Conservation (phyloP, 2,113 vertebrate genomes). For the Trochalopteron elliotii region DNA sequence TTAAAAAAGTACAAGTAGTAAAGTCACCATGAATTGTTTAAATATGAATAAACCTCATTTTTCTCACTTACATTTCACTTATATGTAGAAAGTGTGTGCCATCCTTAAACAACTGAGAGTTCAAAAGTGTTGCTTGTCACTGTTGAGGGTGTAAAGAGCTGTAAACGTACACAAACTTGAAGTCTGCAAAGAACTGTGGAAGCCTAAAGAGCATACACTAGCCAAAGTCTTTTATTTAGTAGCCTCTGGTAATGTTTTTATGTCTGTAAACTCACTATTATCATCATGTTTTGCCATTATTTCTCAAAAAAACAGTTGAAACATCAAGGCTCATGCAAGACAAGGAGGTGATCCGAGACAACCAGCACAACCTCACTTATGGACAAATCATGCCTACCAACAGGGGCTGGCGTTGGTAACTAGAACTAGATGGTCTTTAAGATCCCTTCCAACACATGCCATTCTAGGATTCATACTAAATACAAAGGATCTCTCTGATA, state of each 20-base stretch:
- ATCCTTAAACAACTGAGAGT: not conserved
- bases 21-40: not conserved
- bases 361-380: not conserved
- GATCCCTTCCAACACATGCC: not conserved
- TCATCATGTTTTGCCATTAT: not conserved
- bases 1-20: not conserved
- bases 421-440: not conserved
- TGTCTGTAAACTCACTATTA: not conserved
- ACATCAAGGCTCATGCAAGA: not conserved
- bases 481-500: not conserved
- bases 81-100: not conserved
- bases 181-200: not conserved
- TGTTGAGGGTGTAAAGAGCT: not conserved
- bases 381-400: not conserved
- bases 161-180: not conserved
- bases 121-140: not conserved
- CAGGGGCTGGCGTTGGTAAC: accelerated
- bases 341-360: accelerated
- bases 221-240: not conserved
- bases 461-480: not conserved
- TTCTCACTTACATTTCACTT: not conserved
- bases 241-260: not conserved
- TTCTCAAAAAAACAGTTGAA: not conserved
- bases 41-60: not conserved
- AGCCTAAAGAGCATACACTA: not conserved